Percentiles rank a stretch among this genome's conserved stretches.
Evolutionary conservation across 2,113 vertebrate species (phyloP).

Genomic region (Electrona antarctica): DNA sequence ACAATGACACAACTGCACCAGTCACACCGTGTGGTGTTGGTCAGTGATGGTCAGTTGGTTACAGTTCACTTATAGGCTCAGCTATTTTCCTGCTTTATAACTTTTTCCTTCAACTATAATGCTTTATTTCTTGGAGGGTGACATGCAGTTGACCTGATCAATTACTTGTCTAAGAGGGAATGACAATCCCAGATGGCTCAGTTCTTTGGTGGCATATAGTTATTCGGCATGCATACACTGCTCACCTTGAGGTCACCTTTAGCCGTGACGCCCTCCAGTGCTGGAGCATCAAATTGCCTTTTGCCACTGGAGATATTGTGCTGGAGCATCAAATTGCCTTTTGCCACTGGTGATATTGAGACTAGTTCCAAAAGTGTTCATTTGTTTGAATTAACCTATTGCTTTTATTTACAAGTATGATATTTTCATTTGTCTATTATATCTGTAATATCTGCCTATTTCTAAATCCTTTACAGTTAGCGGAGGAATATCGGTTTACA

Average conservation of each 20-base stretch:
- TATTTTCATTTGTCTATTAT: no score
- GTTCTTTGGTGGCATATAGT: conserved; percentile 21
- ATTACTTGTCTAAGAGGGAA: no score
- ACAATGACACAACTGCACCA: neutral
- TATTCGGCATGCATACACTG: conserved; percentile 46
- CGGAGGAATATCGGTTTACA: no score
- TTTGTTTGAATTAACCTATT: conserved; percentile 27
- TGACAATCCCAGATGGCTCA: neutral
- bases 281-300: conserved; percentile 74
- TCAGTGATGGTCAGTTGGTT: neutral
- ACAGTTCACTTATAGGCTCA: no score
- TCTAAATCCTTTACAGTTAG: no score
- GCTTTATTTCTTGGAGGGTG: no score
- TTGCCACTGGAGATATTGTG: conserved; percentile 57
- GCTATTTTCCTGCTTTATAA: no score
- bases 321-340: conserved; percentile 74
- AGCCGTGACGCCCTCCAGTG: conserved; percentile 43
- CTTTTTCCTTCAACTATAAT: no score
- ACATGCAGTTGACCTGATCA: no score
- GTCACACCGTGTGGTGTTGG: neutral
- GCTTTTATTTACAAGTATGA: conserved; percentile 22
- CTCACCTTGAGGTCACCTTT: conserved; percentile 70
- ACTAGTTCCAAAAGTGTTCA: conserved; percentile 36
- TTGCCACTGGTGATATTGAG: conserved; percentile 57
- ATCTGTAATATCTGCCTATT: no score